phyloP scores from a whole-genome alignment of 1,140 invertebrate genomes.

The Pachyrhynchus sulphureomaculatus region DNA sequence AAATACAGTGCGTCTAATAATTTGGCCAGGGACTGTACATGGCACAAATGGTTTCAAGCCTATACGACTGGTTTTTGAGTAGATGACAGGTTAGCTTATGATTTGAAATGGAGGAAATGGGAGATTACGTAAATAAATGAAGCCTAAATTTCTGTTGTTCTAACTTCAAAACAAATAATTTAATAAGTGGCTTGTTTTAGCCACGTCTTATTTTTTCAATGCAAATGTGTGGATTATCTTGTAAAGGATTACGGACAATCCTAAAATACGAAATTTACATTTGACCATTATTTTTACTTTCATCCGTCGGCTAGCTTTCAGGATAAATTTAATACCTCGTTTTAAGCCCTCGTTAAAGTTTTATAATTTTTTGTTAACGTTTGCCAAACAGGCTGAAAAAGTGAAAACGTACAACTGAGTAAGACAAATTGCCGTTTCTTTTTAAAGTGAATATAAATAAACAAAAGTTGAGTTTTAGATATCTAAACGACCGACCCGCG shows the following conservation, averaged over 20 bases:
- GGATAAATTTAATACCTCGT: conserved; percentile 22
- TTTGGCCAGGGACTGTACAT: too few relatives aligned
- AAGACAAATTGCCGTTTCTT: conserved; percentile 23
- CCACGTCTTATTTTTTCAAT: conserved; percentile 11
- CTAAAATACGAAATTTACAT: conserved; percentile 22
- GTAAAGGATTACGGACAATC: conserved; percentile 14
- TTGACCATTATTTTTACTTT: conserved; percentile 28
- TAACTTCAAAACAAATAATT: too few relatives aligned
- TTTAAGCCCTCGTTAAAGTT: conserved; percentile 21
- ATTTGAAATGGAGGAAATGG: too few relatives aligned
- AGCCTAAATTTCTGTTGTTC: not conserved
- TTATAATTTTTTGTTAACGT: conserved; percentile 18
- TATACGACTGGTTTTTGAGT: too few relatives aligned
- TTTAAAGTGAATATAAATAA: conserved; percentile 18
- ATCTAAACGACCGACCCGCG: not conserved
- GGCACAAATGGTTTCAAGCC: too few relatives aligned
- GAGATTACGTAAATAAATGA: too few relatives aligned
- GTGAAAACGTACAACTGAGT: conserved; percentile 12
- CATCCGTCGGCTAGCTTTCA: conserved; percentile 18
- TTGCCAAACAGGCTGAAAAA: conserved; percentile 11
- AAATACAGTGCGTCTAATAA: too few relatives aligned
- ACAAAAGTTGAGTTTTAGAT: conserved; percentile 2
- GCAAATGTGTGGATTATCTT: conserved; percentile 19
- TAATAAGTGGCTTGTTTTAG: too few relatives aligned
- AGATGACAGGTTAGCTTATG: too few relatives aligned